Evolutionary conservation across 2,888 invertebrate species (phyloP), one percentile per base, ranked within the genome.

Genomic region (Malthinus seriepunctatus): DNA sequence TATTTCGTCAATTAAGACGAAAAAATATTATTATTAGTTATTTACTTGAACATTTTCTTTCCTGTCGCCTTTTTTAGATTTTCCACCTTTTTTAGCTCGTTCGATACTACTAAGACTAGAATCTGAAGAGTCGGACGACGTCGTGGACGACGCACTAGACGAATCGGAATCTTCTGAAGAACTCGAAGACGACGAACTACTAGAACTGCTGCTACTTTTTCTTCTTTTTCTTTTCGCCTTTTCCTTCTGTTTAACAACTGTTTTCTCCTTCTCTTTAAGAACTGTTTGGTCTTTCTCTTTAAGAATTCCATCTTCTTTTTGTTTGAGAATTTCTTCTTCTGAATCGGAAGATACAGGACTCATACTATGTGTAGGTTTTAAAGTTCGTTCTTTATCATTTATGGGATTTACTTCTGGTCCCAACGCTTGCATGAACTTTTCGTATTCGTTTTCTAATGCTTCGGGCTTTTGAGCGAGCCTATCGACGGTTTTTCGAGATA

Each of bases 381-480:
- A 12, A 9, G 33, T 46, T 12, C 23, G 10, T 9, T 15, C n/a
- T 15, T 12, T 9, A 32, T 31, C n/a, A 8, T 46, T 46, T 10
- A 3, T 42, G 9, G 34, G 42, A 14, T 23, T 44, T 47, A 70
- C 67, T 56, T 77, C 77, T 15, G 75, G 74, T 48, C 76, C 78
- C 1, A 83, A 81, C 64, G 83, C 82, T 70, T 83, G 83, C 76
- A 85, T 81, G 62, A 85, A 85, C 66, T 85, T 82, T 67, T 85
- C 84, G 62, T 85, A 85, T 66, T 84, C 83, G 49, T 73, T 73
- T 63, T 79, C 79, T 9, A 79, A 38, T 8, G 57, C 39, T 46
- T 62, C 59, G 6, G 58, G 62, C 33, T 63, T 54, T 46, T 61
- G 35, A 4, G 8, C 10, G 23, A 42, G 9, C 33, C 15, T 8